Percentiles rank a stretch among this genome's conserved stretches.
These are phyloP conservation scores for Thalpophila matura DNA, from an alignment of 2,888 invertebrate genomes.

Conservation along the genomic window DNA sequence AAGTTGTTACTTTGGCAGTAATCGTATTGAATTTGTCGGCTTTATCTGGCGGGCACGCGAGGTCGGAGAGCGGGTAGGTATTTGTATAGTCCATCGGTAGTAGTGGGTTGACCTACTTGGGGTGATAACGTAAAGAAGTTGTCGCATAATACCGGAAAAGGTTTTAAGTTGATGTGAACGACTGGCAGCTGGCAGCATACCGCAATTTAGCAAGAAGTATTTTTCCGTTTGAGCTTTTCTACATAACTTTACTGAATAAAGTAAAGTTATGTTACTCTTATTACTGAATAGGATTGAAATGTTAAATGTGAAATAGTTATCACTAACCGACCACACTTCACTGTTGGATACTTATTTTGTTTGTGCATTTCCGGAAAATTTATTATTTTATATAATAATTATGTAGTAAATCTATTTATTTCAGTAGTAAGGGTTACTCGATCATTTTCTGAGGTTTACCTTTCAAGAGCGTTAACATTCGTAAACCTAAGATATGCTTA, in stretches of 20 bases:
- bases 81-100: conserved; percentile 67
- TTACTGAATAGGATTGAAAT: conserved; percentile 7
- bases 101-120: conserved; percentile 66
- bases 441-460: not conserved
- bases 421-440: too few relatives aligned
- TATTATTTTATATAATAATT: not conserved
- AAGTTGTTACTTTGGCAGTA: conserved; percentile 66
- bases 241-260: not conserved
- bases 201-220: conserved; percentile 12
- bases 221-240: conserved; percentile 9
- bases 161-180: conserved; percentile 39
- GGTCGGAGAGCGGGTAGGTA: conserved; percentile 64
- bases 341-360: conserved; percentile 9
- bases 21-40: conserved; percentile 61
- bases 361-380: conserved; percentile 8
- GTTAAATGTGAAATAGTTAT: conserved; percentile 2
- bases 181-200: conserved; percentile 15
- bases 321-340: not conserved
- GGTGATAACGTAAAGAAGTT: conserved; percentile 51
- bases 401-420: too few relatives aligned
- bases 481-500: too few relatives aligned
- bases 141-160: conserved; percentile 53
- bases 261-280: not conserved
- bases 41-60: conserved; percentile 71
- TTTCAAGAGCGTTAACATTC: too few relatives aligned